These are phyloP conservation scores for Aptenodytes forsteri DNA, from an alignment of 2,113 vertebrate genomes.

Conservation along the genomic window DNA sequence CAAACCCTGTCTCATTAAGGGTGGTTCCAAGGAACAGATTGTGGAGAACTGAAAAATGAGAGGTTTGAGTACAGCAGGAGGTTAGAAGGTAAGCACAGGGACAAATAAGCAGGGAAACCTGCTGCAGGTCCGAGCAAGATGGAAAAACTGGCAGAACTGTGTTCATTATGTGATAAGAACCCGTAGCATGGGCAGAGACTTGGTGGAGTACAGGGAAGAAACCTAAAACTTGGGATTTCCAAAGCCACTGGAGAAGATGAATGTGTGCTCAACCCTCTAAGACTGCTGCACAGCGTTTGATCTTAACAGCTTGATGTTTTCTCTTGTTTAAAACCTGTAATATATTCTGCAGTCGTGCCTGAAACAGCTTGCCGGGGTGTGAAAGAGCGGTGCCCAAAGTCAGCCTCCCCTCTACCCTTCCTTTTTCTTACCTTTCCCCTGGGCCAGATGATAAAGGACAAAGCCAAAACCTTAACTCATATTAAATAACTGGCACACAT, in stretches of 20 bases:
- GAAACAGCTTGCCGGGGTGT: neutral
- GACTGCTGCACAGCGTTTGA: neutral
- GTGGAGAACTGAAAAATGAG: neutral
- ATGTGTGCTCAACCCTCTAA: neutral
- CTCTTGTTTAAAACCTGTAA: neutral
- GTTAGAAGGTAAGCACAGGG: neutral
- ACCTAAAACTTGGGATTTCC: neutral
- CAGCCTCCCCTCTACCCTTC: neutral
- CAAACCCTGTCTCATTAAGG: neutral
- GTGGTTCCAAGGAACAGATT: neutral
- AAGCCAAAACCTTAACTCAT: neutral
- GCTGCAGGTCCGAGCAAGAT: neutral
- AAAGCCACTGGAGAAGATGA: neutral
- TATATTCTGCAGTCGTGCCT: neutral
- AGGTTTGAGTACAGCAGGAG: neutral
- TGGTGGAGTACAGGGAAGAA: neutral
- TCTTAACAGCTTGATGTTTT: neutral
- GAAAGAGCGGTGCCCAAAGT: neutral
- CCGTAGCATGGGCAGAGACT: rapidly evolving
- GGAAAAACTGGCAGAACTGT: neutral
- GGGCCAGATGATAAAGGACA: neutral
- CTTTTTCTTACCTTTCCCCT: neutral
- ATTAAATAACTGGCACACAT: neutral
- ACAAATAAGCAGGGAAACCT: neutral
- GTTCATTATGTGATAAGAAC: neutral